phyloP scores from a whole-genome alignment of 2,797 vertebrate species.

The Micromesistius poutassou region DNA sequence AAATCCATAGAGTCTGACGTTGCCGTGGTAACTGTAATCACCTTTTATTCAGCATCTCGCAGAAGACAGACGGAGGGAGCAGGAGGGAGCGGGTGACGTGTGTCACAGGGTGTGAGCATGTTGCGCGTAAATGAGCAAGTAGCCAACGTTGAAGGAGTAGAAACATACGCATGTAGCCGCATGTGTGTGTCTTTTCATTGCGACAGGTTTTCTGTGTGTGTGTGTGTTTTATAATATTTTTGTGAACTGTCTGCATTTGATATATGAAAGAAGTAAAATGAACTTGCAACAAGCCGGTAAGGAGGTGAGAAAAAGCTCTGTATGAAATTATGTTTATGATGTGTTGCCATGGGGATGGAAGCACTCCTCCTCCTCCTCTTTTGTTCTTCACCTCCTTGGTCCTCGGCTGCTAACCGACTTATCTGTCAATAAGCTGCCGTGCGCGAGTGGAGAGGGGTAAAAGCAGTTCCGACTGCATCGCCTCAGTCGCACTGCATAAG shows the following conservation, averaged over 20 bases:
- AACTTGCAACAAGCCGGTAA: conserved; percentile 26
- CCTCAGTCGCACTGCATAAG: not conserved
- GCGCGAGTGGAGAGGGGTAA: not conserved
- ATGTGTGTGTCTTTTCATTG: conserved; percentile 11
- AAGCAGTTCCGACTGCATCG: not conserved
- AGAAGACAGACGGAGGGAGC: conserved; percentile 46
- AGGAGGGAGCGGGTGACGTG: conserved; percentile 24
- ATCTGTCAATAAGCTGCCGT: not conserved
- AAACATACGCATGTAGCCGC: conserved; percentile 11
- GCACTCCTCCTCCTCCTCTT: not conserved
- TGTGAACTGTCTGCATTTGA: not conserved
- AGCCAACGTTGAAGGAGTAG: no score
- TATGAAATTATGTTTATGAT: conserved; percentile 47
- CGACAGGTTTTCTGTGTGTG: not conserved
- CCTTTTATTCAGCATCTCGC: conserved; percentile 70
- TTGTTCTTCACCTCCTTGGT: not conserved
- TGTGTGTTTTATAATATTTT: not conserved
- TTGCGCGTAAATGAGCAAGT: conserved; percentile 37
- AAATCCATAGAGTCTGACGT: conserved; percentile 81
- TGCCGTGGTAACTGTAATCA: conserved; percentile 77
- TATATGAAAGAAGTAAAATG: conserved; percentile 23
- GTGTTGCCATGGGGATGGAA: conserved; percentile 25
- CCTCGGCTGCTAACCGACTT: not conserved
- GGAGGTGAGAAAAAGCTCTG: conserved; percentile 30
- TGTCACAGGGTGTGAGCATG: conserved; percentile 35